Conservation (phyloP, 2,888 invertebrate species). For the Byasa hedistus region DNA sequence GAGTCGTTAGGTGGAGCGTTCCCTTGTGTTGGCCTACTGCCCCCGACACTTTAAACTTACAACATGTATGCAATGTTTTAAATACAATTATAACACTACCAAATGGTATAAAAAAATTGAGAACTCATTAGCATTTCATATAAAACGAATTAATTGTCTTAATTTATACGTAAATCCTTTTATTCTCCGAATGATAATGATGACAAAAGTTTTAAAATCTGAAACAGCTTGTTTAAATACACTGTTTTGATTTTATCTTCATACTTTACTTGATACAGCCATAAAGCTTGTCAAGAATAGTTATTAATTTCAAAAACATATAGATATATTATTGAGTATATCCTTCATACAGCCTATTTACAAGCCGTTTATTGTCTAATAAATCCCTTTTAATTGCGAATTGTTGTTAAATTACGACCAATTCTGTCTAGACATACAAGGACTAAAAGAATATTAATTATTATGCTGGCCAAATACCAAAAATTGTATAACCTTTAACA, state of each 20-base stretch:
- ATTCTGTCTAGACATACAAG: slow-evolving; percentile 15
- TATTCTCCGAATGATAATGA: not conserved
- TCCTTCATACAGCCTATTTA: not conserved
- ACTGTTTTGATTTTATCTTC: too few species aligned
- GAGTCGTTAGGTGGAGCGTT: slow-evolving; percentile 64
- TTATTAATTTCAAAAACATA: too few species aligned
- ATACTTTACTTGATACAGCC: too few species aligned
- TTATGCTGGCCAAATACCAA: not conserved
- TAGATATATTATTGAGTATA: too few species aligned
- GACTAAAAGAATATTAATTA: not conserved
- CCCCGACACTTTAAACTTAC: slow-evolving; percentile 36
- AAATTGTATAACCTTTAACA: not conserved
- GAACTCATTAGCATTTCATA: not conserved
- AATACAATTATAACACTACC: not conserved
- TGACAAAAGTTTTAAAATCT: not conserved
- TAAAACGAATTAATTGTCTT: not conserved
- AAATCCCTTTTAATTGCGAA: not conserved
- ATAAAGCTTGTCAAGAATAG: too few species aligned
- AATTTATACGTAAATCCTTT: not conserved
- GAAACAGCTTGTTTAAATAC: not conserved
- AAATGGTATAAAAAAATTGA: not conserved
- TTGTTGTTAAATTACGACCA: slow-evolving; percentile 7
- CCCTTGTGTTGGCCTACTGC: slow-evolving; percentile 51
- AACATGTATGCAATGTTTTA: slow-evolving; percentile 22
- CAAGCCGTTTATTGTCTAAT: not conserved